Base-by-base conservation (phyloP, 1,140 invertebrate species). In the Drosophila kohkoa region DNA sequence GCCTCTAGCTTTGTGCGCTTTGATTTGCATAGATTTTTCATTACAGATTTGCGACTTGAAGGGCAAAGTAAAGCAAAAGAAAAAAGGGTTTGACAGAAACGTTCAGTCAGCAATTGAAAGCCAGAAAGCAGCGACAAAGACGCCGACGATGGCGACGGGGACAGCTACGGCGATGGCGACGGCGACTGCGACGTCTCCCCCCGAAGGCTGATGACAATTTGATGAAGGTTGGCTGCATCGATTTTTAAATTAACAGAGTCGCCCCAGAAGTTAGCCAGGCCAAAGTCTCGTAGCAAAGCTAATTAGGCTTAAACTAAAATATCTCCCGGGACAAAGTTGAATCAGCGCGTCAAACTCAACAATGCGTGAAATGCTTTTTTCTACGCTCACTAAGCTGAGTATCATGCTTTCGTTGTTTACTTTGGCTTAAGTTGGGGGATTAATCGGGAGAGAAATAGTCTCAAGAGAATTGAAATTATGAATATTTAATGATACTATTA, bases 11-110 rank as follows among this genome's bases (percentile, higher is more conserved):
- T 76, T 70, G 58, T 64, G 45, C 49, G 65, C 76, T 79, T 69
- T 81, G 82, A 85, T 85, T 85, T 85, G 82, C 82, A 85, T 85
- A 85, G 82, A 85, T 85, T 85, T 85, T 85, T 85, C 82, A 85
- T 85, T 85, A 85, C 67, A 85, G 82, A 85, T 85, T 85, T 68
- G 74, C 54, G 45, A 58, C 66, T 74, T 70, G 54, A 70, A 72
- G 54, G 46, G 28, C 58, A 51, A 80, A 77, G 46, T 28, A 66
- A 74, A 15, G 35, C 25, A 52, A 55, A 64, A 28, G 16, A 65
- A 45, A 64, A 69, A 68, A 74, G 73, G 69, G 69, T 77, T 76
- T 73, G 75, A 72, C 75, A 43, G 45, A 67, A 28, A 46, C 13
- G 68, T 51, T 46, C 46, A 74, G 59, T 25, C 46, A 57, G 67